Evolutionary conservation across 2,797 vertebrate genomes (phyloP), one percentile per base, ranked within the genome.

Genomic region (Catostomus latipinnis): DNA sequence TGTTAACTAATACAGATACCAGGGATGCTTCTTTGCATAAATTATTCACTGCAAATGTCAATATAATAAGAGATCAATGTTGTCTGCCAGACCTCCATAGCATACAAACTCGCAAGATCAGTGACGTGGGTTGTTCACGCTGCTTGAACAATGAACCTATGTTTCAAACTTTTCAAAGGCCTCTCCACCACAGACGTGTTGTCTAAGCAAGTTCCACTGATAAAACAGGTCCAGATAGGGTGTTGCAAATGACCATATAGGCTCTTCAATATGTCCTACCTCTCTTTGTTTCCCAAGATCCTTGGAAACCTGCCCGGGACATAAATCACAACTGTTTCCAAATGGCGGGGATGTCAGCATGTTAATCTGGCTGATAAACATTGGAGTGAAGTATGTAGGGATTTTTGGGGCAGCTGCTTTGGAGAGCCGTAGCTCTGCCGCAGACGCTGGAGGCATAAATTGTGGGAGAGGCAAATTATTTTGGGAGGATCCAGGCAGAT

Each of bases 251-350:
- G 13, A 63, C 77, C 66, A 45, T 76, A 54, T 72, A 69, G 7
- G 5, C 53, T 79, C 50, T 46, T 78, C 22, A 13, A 10, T n/a
- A 16, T 46, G 53, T 71, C 74, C 70, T 76, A 49, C 77, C 61
- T 58, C 72, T 76, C 54, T 75, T 80, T 71, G 75, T 78, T 76
- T 79, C 76, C 52, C 68, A 61, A 67, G 67, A 67, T 66, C 62
- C 82, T 82, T 85, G 78, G 81, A 84, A 81, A 82, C 50, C 63
- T 67, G 82, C 80, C 71, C 34, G 10, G 34, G 78, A 86, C 66
- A 81, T 87, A 85, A 85, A 87, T 86, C 34, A 13, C 58, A 84
- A 83, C 76, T 61, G 78, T 79, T 89, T 86, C 85, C 82, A 88
- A 88, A 88, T 83, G 78, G 80, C 60, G 43, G 54, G 62, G 60